Base-by-base conservation (phyloP, 2,888 invertebrate species). In the Callimorpha dominula region DNA sequence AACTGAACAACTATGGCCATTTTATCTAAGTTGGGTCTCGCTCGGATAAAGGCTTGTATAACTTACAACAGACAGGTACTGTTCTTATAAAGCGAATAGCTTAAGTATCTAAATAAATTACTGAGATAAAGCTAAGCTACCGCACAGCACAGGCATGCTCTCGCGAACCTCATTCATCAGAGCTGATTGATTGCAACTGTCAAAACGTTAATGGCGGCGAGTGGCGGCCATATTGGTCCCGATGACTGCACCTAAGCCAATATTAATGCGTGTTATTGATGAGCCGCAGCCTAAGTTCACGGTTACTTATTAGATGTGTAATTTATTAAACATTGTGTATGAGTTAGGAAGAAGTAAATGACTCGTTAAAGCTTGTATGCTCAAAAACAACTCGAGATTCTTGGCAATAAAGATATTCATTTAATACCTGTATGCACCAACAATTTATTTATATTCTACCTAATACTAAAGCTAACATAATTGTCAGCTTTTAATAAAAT, bases 181-280 rank as follows among this genome's bases (percentile, higher is more conserved):
- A 77, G 75, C 89, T 94, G 95, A 95, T 95, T 94, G 95, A 95
- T 95, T 94, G 95, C 95, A 93, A 94, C 94, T 95, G 95, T 95
- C 95, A 94, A 93, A 92, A 89, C 89, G 82, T 84, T 94, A 94
- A 95, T 95, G 93, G 94, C 94, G 93, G 91, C 91, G 93, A 94
- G 90, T 90, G 92, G 88, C 91, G 87, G 90, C 93, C 92, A 89
- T 92, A 89, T 90, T 91, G 90, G 88, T 88, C 87, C 87, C 90
- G 88, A 89, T 90, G 90, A 91, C 92, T 93, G 92, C 92, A 91
- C 88, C 91, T 91, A 93, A 92, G 92, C 92, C 92, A 90, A 91
- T 92, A 93, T 92, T 92, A 92, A 94, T 93, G 90, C 88, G 81
- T 78, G 90, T 93, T 94, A 94, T 95, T 94, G 93, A 95, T 95